Conservation (phyloP, 2,888 invertebrate species). For the Zhengitettix transpicula region DNA sequence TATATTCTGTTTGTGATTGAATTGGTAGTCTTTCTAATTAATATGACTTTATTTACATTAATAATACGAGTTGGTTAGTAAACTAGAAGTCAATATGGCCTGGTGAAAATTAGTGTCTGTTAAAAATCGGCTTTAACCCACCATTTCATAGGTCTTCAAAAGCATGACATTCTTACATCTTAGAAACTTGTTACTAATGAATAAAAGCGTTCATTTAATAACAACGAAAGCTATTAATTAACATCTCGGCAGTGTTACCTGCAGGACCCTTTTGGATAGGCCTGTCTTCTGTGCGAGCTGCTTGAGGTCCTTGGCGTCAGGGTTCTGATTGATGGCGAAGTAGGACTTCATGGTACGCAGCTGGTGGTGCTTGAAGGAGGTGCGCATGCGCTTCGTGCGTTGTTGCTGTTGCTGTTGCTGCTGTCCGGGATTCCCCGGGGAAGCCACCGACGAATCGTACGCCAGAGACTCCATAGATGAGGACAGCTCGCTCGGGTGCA, state of each 20-base stretch:
- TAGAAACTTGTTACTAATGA: no score
- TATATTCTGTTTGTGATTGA: no score
- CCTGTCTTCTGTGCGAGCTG: slow-evolving; percentile 97
- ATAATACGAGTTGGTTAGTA: no score
- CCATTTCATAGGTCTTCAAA: no score
- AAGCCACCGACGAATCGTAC: slow-evolving; percentile 31
- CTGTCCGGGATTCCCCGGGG: slow-evolving; percentile 20
- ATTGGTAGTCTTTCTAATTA: no score
- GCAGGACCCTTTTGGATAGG: slow-evolving; percentile 89
- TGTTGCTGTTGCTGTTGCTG: slow-evolving; percentile 29
- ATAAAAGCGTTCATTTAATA: no score
- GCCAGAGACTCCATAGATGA: slow-evolving; percentile 50
- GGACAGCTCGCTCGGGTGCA: slow-evolving; percentile 34
- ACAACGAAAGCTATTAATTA: no score
- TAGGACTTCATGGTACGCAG: slow-evolving; percentile 98
- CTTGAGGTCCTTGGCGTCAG: slow-evolving; percentile 97
- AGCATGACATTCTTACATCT: no score
- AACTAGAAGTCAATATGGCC: no score
- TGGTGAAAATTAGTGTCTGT: no score
- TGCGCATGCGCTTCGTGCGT: slow-evolving; percentile 90
- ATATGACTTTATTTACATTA: no score
- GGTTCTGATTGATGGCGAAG: slow-evolving; percentile 97
- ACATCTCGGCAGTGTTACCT: slow-evolving; percentile 41
- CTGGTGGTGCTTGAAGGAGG: slow-evolving; percentile 98
- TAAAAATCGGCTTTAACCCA: no score